These are phyloP conservation scores for Cyphomyrus discorhynchus DNA, from an alignment of 2,113 vertebrate species.

Conservation along the genomic window DNA sequence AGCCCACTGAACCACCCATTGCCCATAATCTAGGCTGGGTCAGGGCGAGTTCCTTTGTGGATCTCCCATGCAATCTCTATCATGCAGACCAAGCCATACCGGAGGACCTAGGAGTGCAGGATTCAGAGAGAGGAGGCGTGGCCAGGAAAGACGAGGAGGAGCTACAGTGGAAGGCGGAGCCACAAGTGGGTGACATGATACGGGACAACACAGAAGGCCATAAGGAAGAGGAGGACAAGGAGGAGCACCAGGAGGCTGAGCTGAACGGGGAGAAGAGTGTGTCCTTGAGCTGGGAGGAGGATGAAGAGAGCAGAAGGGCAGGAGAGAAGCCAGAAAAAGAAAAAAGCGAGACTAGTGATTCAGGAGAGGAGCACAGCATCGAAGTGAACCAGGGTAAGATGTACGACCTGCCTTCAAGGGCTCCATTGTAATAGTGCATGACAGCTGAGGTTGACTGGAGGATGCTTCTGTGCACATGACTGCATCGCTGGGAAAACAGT, in stretches of 20 bases:
- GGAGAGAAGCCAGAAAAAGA: constrained; percentile 31
- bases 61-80: constrained; percentile 25
- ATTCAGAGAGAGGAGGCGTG: constrained; percentile 22
- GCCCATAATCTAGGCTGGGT: neutral
- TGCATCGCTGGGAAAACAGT: constrained; percentile 29
- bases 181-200: constrained; percentile 43
- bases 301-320: constrained; percentile 36
- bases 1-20: no score
- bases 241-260: constrained; percentile 28
- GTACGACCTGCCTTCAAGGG: neutral
- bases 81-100: constrained; percentile 57
- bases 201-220: neutral
- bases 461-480: neutral
- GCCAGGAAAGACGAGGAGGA: constrained; percentile 24
- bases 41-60: neutral
- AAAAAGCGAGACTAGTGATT: constrained; percentile 20
- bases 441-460: neutral
- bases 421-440: neutral
- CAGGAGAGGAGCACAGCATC: constrained; percentile 40
- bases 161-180: constrained; percentile 13
- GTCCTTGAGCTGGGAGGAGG: constrained; percentile 37
- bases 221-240: constrained; percentile 7
- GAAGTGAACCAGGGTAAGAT: constrained; percentile 40
- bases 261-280: constrained; percentile 14
- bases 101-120: constrained; percentile 45